Evolutionary conservation across 2,888 invertebrate genomes (phyloP).

Genomic region (Phasia obesa): DNA sequence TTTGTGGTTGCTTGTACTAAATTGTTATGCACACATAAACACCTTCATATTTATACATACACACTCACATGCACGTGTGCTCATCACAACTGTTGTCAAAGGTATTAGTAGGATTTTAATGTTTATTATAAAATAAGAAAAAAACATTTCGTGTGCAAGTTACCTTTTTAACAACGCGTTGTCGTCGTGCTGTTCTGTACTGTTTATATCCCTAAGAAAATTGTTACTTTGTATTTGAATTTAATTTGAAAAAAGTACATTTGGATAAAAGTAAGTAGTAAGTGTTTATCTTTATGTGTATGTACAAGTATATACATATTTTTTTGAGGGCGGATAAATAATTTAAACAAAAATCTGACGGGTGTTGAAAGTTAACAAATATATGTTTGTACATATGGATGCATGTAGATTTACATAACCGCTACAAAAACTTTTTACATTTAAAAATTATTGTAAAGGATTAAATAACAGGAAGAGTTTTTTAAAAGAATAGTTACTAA

Average conservation of each 20-base stretch:
- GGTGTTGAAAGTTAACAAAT: conserved; percentile 43
- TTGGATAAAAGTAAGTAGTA: not conserved
- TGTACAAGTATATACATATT: not conserved
- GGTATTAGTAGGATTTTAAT: conserved; percentile 58
- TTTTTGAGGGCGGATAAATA: not conserved
- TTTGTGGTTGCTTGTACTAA: conserved; percentile 46
- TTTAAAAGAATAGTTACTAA: conserved; percentile 39
- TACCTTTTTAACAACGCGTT: conserved; percentile 25
- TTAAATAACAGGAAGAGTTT: conserved; percentile 60
- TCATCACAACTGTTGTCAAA: conserved; percentile 36
- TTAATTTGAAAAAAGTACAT: conserved; percentile 40
- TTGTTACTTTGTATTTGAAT: conserved; percentile 58
- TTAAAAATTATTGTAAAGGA: conserved; percentile 60
- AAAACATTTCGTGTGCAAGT: conserved; percentile 39
- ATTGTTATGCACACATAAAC: conserved; percentile 34
- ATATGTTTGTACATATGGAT: not conserved
- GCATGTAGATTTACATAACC: not conserved
- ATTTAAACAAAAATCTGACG: conserved; percentile 50
- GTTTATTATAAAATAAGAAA: conserved; percentile 54
- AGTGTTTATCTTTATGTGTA: not conserved
- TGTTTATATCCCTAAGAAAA: conserved; percentile 59
- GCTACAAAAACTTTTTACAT: conserved; percentile 36
- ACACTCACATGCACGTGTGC: not conserved
- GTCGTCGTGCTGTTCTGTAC: conserved; percentile 11
- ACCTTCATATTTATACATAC: not conserved